Evolutionary conservation across 2,113 vertebrate genomes (phyloP).

Genomic region (Labeo rohita): DNA sequence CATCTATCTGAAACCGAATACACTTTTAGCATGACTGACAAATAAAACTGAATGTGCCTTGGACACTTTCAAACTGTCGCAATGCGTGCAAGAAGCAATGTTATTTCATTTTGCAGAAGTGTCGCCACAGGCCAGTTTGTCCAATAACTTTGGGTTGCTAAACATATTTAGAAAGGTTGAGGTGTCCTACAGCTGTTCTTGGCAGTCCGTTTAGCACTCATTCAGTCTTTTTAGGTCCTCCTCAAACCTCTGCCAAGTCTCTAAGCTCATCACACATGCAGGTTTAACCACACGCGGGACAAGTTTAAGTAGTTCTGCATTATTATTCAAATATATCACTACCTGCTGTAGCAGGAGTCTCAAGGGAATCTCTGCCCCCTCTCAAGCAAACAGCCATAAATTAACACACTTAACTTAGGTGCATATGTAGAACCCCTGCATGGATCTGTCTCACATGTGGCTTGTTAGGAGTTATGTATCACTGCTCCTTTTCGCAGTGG

Average conservation of each 20-base stretch:
- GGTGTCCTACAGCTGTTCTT: constrained; percentile 2
- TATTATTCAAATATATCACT: constrained; percentile 22
- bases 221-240: not conserved
- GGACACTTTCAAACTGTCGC: no score
- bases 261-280: not conserved
- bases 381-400: constrained; percentile 31
- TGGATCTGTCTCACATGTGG: constrained; percentile 5
- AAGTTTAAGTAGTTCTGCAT: constrained; percentile 21
- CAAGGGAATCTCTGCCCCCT: not conserved
- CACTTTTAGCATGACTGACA: no score
- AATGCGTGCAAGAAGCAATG: not conserved
- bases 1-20: no score
- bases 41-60: no score
- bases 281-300: constrained; percentile 3
- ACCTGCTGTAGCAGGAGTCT: constrained; percentile 1
- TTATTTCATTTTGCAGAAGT: not conserved
- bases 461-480: constrained; percentile 2
- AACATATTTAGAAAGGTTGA: constrained; percentile 2
- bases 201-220: not conserved
- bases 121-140: not conserved
- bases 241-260: not conserved
- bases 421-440: constrained; percentile 7
- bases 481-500: not conserved
- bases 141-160: not conserved
- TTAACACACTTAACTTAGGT: constrained; percentile 31